These are phyloP conservation scores for Tetragonula clypearis DNA, from an alignment of 1,140 invertebrate species.

Conservation along the genomic window DNA sequence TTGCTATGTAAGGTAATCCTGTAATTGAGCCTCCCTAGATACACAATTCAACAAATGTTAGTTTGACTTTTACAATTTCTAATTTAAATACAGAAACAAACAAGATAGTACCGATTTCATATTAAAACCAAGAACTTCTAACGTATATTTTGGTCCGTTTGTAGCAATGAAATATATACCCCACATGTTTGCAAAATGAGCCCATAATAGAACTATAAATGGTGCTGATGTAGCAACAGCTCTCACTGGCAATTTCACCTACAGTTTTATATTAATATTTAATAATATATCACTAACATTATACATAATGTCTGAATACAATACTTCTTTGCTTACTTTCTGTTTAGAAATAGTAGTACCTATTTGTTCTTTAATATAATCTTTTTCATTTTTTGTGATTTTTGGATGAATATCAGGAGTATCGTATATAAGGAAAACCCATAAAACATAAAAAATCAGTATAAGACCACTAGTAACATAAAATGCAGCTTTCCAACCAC, in stretches of 20 bases:
- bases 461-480: slow-evolving; percentile 87
- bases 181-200: slow-evolving; percentile 91
- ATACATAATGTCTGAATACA: background rate
- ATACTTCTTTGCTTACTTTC: slow-evolving; percentile 72
- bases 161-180: slow-evolving; percentile 92
- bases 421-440: slow-evolving; percentile 86
- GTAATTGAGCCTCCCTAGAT: slow-evolving; percentile 85
- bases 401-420: slow-evolving; percentile 88
- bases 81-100: background rate
- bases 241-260: slow-evolving; percentile 73
- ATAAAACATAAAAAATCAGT: slow-evolving; percentile 84
- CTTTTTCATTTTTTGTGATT: slow-evolving; percentile 89
- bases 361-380: slow-evolving; percentile 87
- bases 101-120: slow-evolving; percentile 84
- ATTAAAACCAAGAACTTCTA: slow-evolving; percentile 92
- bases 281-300: background rate
- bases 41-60: slow-evolving; percentile 22
- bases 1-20: slow-evolving; percentile 86
- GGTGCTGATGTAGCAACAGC: slow-evolving; percentile 85
- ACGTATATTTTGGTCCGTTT: slow-evolving; percentile 94
- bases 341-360: slow-evolving; percentile 82
- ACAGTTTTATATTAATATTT: background rate
- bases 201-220: slow-evolving; percentile 85
- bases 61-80: background rate
- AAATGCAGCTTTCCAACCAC: slow-evolving; percentile 89